A percentile compares a stretch with the other conserved stretches of the same genome.
Evolutionary conservation across 2,797 vertebrate species (phyloP).

Genomic region (Pangasius sanitwongsei): DNA sequence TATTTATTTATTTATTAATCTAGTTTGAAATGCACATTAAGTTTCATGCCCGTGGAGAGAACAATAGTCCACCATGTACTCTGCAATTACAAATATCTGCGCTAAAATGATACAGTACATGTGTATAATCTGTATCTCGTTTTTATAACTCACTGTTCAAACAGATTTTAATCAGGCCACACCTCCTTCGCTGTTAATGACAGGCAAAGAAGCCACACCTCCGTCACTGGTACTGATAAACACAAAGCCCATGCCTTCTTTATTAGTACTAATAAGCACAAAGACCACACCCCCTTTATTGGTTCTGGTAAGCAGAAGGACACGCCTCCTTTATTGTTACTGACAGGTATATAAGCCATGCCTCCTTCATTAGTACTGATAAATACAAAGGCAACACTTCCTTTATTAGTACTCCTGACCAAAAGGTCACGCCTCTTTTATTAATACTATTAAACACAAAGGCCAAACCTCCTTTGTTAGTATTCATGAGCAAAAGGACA

Average conservation of each 20-base stretch:
- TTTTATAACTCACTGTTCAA: not conserved
- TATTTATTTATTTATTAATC: slow-evolving; percentile 30
- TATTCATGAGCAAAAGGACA: not conserved
- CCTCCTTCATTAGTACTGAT: not conserved
- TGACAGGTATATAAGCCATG: not conserved
- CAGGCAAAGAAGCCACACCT: not conserved
- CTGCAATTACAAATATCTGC: not conserved
- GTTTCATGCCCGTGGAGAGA: not conserved
- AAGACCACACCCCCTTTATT: not conserved
- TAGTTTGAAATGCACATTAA: not conserved
- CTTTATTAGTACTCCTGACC: not conserved
- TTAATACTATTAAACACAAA: too few relatives aligned
- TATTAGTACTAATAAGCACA: not conserved
- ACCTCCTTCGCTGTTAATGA: not conserved
- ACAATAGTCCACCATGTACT: not conserved
- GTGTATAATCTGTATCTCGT: not conserved
- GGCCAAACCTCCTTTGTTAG: not conserved
- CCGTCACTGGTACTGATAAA: not conserved
- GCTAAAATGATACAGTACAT: not conserved
- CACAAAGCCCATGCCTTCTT: not conserved
- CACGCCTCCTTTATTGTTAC: not conserved
- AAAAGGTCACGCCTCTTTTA: not conserved
- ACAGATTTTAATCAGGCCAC: not conserved
- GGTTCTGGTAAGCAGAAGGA: not conserved
- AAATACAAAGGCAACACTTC: not conserved